phyloP scores from a whole-genome alignment of 2,797 vertebrate species.

The Eospalax fontanierii region DNA sequence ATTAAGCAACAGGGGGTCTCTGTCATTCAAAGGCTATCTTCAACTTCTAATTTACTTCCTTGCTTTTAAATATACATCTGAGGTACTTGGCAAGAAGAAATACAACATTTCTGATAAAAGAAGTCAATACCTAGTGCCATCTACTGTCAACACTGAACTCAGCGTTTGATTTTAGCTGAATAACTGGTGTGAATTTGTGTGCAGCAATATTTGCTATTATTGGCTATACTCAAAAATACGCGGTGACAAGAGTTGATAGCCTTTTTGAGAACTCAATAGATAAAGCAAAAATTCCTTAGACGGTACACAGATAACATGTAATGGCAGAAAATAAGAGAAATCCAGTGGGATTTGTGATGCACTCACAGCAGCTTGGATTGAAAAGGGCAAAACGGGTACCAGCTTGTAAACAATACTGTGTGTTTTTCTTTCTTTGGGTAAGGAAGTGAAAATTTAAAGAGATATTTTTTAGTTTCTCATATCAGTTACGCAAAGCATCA shows the following conservation, averaged over 20 bases:
- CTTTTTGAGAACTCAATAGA: background rate
- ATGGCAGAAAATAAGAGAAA: slow-evolving; percentile 18
- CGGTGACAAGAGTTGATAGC: background rate
- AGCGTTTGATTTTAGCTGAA: background rate
- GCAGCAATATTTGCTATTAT: background rate
- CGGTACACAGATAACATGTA: background rate
- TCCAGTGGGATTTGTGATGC: background rate
- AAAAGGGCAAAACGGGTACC: background rate
- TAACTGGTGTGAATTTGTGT: background rate
- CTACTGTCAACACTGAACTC: slow-evolving; percentile 40
- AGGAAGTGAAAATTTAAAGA: background rate
- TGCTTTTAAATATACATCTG: slow-evolving; percentile 2
- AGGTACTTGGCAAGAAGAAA: slow-evolving; percentile 13
- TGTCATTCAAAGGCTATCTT: background rate
- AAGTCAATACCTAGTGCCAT: slow-evolving; percentile 58
- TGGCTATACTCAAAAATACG: background rate
- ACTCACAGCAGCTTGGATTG: background rate
- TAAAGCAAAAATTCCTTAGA: background rate
- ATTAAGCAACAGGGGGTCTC: slow-evolving; percentile 5
- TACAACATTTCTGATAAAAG: background rate
- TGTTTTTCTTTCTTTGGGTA: background rate
- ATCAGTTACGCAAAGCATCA: background rate
- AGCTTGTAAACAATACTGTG: background rate
- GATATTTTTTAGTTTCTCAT: background rate
- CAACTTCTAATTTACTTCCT: background rate